Evolutionary conservation across 1,140 invertebrate species (phyloP), one percentile per base, ranked within the genome.

Genomic region (Medauroidea extradentata): DNA sequence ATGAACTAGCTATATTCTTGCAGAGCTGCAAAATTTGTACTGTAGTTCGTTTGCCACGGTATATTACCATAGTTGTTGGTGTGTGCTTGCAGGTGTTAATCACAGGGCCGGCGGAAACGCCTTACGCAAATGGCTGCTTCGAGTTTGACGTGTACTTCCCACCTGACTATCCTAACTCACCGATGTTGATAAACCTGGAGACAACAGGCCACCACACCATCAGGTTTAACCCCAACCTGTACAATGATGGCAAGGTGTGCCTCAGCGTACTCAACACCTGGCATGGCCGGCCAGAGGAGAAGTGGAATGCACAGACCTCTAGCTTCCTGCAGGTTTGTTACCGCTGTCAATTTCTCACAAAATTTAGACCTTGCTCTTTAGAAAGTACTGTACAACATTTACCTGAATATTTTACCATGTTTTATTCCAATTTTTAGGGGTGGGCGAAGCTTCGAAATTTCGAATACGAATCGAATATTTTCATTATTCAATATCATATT

Each of bases 211-310:
- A 93, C 57, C 91, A 93, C 69, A 89, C 90, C 0, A 90, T 98
- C 64, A 83, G 95, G 61, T 98, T 98, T 73, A 98, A 98, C 81
- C 95, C 95, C 23, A 98, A 98, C 83, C 80, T 98, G 21, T 98
- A 98, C 76, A 94, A 95, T 78, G 94, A 97, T 78, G 94, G 95
- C 50, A 96, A 96, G 82, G 94, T 98, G 51, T 97, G 95, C 75
- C 85, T 98, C 65, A 96, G 93, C 65, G 90, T 98, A 58, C 78
- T 98, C 21, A 97, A 97, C 73, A 98, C 96, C 0, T 98, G 96
- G 96, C 94, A 98, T 75, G 96, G 95, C 4, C 80, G 94, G 58
- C 95, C 94, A n/a, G 96, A 98, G 75, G 96, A 98, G 73, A 96
- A 97, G 78, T 98, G 96, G 96, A 98, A 96, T 77, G 90, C 94